Percentiles rank a stretch among this genome's conserved stretches.
phyloP scores from a whole-genome alignment of 1,140 invertebrate species.

The Hylaeus volcanicus region DNA sequence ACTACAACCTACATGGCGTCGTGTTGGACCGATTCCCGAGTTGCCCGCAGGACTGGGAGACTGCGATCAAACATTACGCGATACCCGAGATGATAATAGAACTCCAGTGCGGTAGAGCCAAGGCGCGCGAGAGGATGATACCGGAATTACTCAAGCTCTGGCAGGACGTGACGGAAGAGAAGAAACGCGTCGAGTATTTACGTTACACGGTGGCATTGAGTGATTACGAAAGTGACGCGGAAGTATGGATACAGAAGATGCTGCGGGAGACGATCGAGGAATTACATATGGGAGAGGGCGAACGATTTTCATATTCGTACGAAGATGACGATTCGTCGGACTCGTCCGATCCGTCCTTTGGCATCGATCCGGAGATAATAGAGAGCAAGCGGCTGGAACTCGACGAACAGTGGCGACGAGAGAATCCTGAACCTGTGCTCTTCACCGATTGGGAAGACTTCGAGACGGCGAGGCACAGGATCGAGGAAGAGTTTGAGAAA shows the following conservation, averaged over 20 bases:
- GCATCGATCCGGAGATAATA: not conserved
- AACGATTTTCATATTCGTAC: not conserved
- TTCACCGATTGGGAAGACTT: constrained; percentile 78
- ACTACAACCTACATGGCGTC: constrained; percentile 77
- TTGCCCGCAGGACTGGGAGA: constrained; percentile 77
- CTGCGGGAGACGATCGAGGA: not conserved
- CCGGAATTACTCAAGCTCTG: constrained; percentile 72
- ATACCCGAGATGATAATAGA: constrained; percentile 82
- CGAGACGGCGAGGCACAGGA: constrained; percentile 75
- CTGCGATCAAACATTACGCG: constrained; percentile 76
- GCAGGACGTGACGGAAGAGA: constrained; percentile 58
- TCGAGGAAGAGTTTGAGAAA: constrained; percentile 76
- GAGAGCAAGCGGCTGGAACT: constrained; percentile 10
- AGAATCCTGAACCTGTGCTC: constrained; percentile 76
- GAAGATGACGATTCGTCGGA: too few species aligned
- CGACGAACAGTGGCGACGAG: constrained; percentile 22
- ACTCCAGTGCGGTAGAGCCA: constrained; percentile 72
- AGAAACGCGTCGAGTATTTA: constrained; percentile 69
- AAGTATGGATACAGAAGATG: constrained; percentile 59
- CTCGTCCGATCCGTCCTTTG: too few species aligned
- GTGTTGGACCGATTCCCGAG: constrained; percentile 83
- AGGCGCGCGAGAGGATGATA: constrained; percentile 72
- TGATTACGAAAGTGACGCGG: constrained; percentile 61
- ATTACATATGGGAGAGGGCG: not conserved
- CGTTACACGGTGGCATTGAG: constrained; percentile 17